Evolutionary conservation across 2,888 invertebrate species (phyloP), one percentile per base, ranked within the genome.

Genomic region (Drosophila parthenogenetica): DNA sequence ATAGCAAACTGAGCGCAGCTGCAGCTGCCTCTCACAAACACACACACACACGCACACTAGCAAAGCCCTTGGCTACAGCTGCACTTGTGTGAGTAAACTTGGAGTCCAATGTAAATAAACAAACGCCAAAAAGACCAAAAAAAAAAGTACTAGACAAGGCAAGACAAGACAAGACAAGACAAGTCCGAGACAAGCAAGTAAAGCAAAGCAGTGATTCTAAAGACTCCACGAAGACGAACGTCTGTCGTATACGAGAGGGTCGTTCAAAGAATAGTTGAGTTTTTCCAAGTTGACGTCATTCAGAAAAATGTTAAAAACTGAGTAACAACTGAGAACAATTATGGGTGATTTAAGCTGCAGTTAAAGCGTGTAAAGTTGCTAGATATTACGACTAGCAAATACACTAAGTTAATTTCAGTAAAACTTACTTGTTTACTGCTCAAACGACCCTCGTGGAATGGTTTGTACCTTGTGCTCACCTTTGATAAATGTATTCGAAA

Each of bases 61-160:
- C 29, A 29, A 29, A 64, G 45, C 65, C 60, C 58, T 73, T 55
- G 68, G 48, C 40, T 66, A 69, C 50, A 35, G 22, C 19, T 55
- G 62, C 25, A 29, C 43, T 25, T 75, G 72, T 83, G 73, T 79
- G 77, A 72, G 88, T 83, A 71, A 86, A 88, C 83, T 83, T 88
- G 69, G 58, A 86, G 81, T 81, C 62, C 87, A 86, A 86, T 86
- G 89, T 83, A 83, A 83, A 83, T 88, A 83, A 83, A 83, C 83
- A 83, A 83, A 88, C 83, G 81, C 65, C 81, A 80, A 75, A 57
- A 70, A 78, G 69, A 69, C 65, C 43, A 79, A 69, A 55, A 54
- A 43, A 57, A 55, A 51, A 19, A 35, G 29, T 37, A 46, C 45
- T 53, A 76, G 68, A 78, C 61, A 72, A 57, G 53, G 62, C 59